Base-by-base conservation (phyloP, 2,888 invertebrate species). In the Kryphioiulus occultus region DNA sequence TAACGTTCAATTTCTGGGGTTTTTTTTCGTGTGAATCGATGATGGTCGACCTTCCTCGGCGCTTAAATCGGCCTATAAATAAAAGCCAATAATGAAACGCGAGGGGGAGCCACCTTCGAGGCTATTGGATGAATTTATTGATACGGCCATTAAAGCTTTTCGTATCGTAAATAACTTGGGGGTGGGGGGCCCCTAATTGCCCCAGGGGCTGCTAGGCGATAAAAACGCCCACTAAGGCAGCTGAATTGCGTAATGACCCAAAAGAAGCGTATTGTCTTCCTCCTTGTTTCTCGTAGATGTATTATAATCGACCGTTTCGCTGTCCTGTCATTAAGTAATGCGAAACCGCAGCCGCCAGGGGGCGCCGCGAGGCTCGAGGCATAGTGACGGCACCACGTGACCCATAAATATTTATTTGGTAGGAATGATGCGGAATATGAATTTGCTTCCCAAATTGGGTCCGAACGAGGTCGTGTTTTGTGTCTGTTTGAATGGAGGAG, bases 141-240 rank as follows among this genome's bases (percentile, higher is more conserved):
- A 19, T 59, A 59, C n/a, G 53, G 53, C 53, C n/a, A 59, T 59
- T 59, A 59, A 59, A n/a, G 53, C 53, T 59, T 59, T 59, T 59
- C 53, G 19, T n/a, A 19, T 59, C 53, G 53, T 59, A 59, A 59
- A 59, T 59, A 59, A 59, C 53, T n/a, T 7, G 53, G 53, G 53
- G 53, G 53, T n/a, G 53, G 53, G 53, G n/a, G 53, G n/a, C n/a
- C 4, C 53, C 5, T 59, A 59, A 59, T 59, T 59, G n/a, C n/a
- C 53, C 19, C 19, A n/a, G 53, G 53, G 53, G 53, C 53, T n/a
- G 53, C 53, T 59, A n/a, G 5, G 39, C 39, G 39, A 59, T 59
- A 59, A 59, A 5, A 59, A 59, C 3, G n/a, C 53, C n/a, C n/a
- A n/a, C 53, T 39, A 19, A 17, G 47, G 47, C 47, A n/a, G 53